phyloP scores from a whole-genome alignment of 2,797 vertebrate genomes.

The Microhierax caerulescens region DNA sequence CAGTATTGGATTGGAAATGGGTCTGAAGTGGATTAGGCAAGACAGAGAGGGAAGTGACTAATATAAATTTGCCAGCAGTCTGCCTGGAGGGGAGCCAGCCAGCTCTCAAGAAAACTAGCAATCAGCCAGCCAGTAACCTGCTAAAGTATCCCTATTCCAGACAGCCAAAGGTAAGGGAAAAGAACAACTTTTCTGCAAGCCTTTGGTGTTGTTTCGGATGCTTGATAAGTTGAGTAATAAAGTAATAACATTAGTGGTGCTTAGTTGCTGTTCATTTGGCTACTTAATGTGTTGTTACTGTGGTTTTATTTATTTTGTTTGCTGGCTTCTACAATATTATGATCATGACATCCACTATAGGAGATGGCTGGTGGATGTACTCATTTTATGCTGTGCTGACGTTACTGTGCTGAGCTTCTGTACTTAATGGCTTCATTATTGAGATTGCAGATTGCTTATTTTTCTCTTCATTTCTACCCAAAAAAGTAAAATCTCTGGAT shows the following conservation, averaged over 20 bases:
- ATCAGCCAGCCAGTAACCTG: slow-evolving; percentile 51
- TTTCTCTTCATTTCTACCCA: neutral
- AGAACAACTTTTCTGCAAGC: slow-evolving; percentile 20
- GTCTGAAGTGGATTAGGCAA: neutral
- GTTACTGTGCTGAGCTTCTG: slow-evolving; percentile 12
- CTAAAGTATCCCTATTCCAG: slow-evolving; percentile 26
- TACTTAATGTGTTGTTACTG: slow-evolving; percentile 2
- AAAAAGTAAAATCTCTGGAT: neutral
- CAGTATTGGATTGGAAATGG: neutral
- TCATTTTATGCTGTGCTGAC: neutral
- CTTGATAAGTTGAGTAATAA: slow-evolving; percentile 11
- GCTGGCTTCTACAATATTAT: neutral
- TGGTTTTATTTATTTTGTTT: neutral
- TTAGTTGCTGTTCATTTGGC: slow-evolving; percentile 31
- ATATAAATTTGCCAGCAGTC: slow-evolving; percentile 59
- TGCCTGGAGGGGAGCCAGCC: slow-evolving; percentile 42
- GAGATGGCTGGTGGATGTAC: neutral
- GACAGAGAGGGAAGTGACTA: slow-evolving; percentile 37
- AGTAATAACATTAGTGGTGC: neutral
- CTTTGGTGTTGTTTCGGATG: slow-evolving; percentile 39
- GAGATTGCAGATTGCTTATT: neutral
- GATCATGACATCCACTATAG: neutral
- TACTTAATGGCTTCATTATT: neutral
- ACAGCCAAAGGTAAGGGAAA: slow-evolving; percentile 58
- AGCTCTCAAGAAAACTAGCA: slow-evolving; percentile 51